Percentiles rank a stretch among this genome's conserved stretches.
These are phyloP conservation scores for Sinosuthora webbiana DNA, from an alignment of 2,113 vertebrate species.

Conservation along the genomic window DNA sequence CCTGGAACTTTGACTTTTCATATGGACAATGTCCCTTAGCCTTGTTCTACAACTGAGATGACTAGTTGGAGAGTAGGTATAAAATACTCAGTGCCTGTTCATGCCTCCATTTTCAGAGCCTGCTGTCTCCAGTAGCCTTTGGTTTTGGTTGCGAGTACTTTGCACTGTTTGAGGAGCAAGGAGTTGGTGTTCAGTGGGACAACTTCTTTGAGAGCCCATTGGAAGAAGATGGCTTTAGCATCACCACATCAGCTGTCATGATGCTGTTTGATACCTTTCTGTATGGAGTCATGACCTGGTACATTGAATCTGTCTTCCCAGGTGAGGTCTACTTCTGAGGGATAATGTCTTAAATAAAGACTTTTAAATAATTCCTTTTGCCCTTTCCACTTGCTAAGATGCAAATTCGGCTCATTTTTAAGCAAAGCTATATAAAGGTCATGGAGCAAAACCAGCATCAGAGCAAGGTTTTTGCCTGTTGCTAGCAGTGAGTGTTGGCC, in stretches of 20 bases:
- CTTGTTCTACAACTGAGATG: background rate
- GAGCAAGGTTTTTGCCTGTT: background rate
- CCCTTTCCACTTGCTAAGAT: background rate
- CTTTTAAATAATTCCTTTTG: background rate
- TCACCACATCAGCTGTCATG: slow-evolving; percentile 83
- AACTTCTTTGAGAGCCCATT: slow-evolving; percentile 89
- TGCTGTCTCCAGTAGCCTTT: slow-evolving; percentile 95
- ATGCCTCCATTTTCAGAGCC: slow-evolving; percentile 76
- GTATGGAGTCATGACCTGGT: slow-evolving; percentile 96
- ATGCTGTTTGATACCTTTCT: slow-evolving; percentile 92
- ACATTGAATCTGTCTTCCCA: slow-evolving; percentile 95
- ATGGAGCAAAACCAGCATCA: background rate
- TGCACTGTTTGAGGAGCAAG: slow-evolving; percentile 94
- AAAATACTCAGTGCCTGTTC: background rate
- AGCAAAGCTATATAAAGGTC: background rate
- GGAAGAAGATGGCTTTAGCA: slow-evolving; percentile 88
- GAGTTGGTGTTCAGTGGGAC: slow-evolving; percentile 92
- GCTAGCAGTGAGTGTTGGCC: background rate
- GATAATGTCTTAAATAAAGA: background rate
- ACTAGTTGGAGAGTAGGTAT: background rate
- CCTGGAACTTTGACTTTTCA: background rate
- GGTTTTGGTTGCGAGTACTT: slow-evolving; percentile 97
- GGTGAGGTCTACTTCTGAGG: slow-evolving; percentile 72
- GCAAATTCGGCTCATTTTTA: background rate
- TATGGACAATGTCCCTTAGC: background rate